Evolutionary conservation across 2,113 vertebrate genomes (phyloP).

Genomic region (Microcebus jonahi): DNA sequence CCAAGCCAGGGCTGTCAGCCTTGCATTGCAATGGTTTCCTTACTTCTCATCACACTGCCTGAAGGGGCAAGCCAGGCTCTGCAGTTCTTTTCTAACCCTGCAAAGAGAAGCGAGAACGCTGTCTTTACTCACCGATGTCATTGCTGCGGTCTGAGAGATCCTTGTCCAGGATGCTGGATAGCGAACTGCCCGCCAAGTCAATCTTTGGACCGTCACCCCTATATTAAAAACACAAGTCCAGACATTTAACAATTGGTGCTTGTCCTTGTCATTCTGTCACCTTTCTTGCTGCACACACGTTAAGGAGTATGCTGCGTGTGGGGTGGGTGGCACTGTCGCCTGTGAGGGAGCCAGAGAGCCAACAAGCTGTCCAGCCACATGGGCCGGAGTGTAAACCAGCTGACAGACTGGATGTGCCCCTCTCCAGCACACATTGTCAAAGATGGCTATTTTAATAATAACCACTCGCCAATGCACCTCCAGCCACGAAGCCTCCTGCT

Average conservation of each 20-base stretch:
- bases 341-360: constrained; percentile 12
- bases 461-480: constrained; percentile 39
- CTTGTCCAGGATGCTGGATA: constrained; percentile 88
- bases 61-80: constrained; percentile 22
- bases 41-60: constrained; percentile 30
- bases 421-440: constrained; percentile 55
- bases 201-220: constrained; percentile 95
- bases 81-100: constrained; percentile 53
- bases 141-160: constrained; percentile 93
- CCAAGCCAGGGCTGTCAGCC: background rate
- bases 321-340: background rate
- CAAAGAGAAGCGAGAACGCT: constrained; percentile 59
- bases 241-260: constrained; percentile 50
- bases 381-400: constrained; percentile 27
- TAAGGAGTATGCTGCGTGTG: background rate
- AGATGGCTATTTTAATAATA: constrained; percentile 75
- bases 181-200: constrained; percentile 88
- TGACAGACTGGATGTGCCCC: constrained; percentile 10
- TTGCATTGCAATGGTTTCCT: background rate
- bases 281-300: background rate
- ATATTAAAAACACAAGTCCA: constrained; percentile 85
- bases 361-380: background rate
- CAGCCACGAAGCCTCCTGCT: constrained; percentile 35
- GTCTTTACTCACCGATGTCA: constrained; percentile 92
- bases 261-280: constrained; percentile 50